A percentile compares a stretch with the other conserved stretches of the same genome.
Evolutionary conservation across 2,888 invertebrate species (phyloP).

Genomic region (Deilephila porcellus): DNA sequence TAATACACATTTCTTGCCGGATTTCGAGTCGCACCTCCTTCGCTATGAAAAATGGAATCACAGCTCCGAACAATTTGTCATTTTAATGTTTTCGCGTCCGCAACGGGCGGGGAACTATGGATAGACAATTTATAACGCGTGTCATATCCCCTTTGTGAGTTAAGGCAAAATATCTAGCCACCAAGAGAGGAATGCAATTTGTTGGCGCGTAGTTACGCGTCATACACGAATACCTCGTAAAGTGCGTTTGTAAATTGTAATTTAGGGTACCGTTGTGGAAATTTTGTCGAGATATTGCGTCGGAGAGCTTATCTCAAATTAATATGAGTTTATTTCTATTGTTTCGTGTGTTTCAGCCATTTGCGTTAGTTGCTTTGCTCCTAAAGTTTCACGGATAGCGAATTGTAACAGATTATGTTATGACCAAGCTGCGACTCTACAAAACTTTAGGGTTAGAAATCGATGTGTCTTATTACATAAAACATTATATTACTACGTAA

Average conservation of each 20-base stretch:
- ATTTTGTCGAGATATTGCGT: constrained; percentile 10
- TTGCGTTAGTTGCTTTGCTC: neutral
- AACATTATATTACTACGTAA: no score
- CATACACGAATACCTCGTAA: constrained; percentile 46
- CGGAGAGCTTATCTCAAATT: constrained; percentile 9
- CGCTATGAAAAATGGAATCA: constrained; percentile 73
- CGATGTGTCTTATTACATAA: no score
- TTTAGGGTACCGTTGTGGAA: constrained; percentile 20
- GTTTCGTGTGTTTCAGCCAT: neutral
- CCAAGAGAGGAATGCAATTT: constrained; percentile 64
- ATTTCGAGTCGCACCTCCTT: constrained; percentile 58
- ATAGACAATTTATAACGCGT: constrained; percentile 68
- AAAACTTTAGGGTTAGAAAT: no score
- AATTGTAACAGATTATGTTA: no score
- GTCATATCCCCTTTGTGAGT: constrained; percentile 64
- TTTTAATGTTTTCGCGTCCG: constrained; percentile 74
- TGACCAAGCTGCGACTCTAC: no score
- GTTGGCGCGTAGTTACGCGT: constrained; percentile 49
- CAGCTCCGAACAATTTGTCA: constrained; percentile 74
- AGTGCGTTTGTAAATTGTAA: constrained; percentile 48
- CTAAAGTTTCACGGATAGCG: no score
- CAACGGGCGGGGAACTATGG: constrained; percentile 61
- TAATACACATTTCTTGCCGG: constrained; percentile 55
- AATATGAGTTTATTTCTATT: constrained; percentile 18
- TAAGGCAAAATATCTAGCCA: constrained; percentile 56